These are phyloP conservation scores for Pogonophryne albipinna DNA, from an alignment of 2,797 vertebrate genomes.

Conservation along the genomic window DNA sequence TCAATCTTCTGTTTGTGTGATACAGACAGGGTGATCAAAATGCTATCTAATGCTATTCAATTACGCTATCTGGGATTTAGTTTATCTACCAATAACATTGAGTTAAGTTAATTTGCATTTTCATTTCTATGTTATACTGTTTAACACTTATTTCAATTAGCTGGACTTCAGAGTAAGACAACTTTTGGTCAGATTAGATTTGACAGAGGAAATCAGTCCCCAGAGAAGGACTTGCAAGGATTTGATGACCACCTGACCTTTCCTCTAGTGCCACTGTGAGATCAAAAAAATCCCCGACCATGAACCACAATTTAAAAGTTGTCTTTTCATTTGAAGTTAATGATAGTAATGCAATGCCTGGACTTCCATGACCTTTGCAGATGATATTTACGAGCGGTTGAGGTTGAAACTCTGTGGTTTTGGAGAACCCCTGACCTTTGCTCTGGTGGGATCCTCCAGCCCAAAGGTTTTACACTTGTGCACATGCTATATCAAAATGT, in stretches of 20 bases:
- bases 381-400: neutral
- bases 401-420: neutral
- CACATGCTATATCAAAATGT: neutral
- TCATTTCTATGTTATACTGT: neutral
- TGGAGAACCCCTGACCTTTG: neutral
- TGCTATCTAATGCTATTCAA: no score
- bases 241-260: neutral
- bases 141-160: neutral
- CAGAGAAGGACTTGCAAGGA: neutral
- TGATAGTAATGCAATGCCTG: neutral
- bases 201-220: neutral
- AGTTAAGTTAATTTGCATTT: neutral
- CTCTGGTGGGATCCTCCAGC: neutral
- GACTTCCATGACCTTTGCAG: slow-evolving; percentile 7
- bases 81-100: neutral
- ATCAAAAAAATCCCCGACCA: neutral
- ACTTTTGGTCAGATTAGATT: neutral
- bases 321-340: neutral
- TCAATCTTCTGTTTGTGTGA: no score
- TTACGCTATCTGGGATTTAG: neutral
- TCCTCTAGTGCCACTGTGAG: neutral
- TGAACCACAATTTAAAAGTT: neutral
- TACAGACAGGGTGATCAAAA: no score
- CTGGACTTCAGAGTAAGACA: neutral
- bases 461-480: neutral